Conservation (phyloP, 2,797 vertebrate species). For the Clarias laeviceps region DNA sequence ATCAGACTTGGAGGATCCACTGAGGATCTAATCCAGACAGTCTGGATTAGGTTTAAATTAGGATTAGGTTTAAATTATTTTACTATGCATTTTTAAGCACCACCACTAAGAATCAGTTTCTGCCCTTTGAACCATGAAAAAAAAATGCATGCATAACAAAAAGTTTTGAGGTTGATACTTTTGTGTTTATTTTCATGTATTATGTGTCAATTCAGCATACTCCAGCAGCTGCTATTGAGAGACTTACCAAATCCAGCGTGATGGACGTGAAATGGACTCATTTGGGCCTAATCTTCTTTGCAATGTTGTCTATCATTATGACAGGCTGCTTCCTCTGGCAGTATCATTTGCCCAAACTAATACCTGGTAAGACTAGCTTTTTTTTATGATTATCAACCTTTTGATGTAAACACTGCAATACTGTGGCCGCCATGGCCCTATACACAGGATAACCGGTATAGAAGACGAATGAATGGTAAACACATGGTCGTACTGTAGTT, state of each 20-base stretch:
- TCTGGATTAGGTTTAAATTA: too few relatives aligned
- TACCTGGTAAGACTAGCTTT: conserved; percentile 61
- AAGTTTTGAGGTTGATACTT: background rate
- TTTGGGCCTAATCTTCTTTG: conserved; percentile 79
- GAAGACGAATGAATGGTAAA: background rate
- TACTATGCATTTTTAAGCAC: background rate
- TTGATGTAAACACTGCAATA: too few relatives aligned
- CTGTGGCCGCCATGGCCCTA: too few relatives aligned
- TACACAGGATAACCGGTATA: too few relatives aligned
- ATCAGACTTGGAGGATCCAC: background rate
- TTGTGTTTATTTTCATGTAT: conserved; percentile 7
- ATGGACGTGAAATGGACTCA: conserved; percentile 84
- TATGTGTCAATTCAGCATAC: conserved; percentile 59
- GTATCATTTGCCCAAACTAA: conserved; percentile 84
- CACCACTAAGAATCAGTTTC: background rate
- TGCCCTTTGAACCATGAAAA: background rate
- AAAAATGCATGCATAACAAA: background rate
- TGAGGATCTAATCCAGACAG: background rate
- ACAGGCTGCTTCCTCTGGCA: conserved; percentile 94
- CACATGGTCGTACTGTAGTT: background rate
- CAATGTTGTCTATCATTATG: conserved; percentile 85
- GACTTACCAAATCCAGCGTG: conserved; percentile 62
- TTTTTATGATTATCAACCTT: background rate
- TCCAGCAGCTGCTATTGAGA: conserved; percentile 64
- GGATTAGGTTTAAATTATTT: too few relatives aligned